phyloP scores from a whole-genome alignment of 2,888 invertebrate species.

The Diplazon laetatorius region DNA sequence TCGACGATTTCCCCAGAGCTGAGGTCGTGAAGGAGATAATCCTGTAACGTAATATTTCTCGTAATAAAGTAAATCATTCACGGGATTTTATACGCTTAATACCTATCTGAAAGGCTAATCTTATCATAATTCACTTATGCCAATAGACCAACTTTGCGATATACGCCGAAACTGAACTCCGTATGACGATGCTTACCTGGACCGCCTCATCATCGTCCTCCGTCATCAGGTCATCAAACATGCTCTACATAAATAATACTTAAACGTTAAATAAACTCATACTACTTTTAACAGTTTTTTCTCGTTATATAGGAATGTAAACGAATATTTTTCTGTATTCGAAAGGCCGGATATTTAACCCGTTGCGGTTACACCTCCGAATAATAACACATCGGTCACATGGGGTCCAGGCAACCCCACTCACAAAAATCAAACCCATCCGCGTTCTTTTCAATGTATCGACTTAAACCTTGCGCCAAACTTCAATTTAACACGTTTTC shows the following conservation, averaged over 20 bases:
- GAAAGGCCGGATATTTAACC: neutral
- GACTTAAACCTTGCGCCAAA: no score
- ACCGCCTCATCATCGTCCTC: conserved; percentile 5
- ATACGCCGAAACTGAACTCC: conserved; percentile 6
- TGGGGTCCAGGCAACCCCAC: no score
- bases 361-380: no score
- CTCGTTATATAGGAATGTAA: neutral
- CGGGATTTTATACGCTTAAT: conserved; percentile 2
- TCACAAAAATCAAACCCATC: no score
- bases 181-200: conserved; percentile 8
- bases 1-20: neutral
- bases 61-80: neutral
- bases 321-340: neutral
- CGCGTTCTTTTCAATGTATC: no score
- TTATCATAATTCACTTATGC: conserved; percentile 4
- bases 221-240: conserved; percentile 3
- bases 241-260: neutral
- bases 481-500: no score
- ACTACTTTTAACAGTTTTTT: conserved; percentile 6
- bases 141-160: conserved; percentile 1
- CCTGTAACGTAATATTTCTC: conserved; percentile 7
- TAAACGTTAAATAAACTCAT: conserved; percentile 7
- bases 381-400: no score
- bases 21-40: conserved; percentile 6
- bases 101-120: conserved; percentile 3